Percentiles rank a stretch among this genome's conserved stretches.
Conservation (phyloP, 2,113 vertebrate genomes). For the Lepisosteus osseus region DNA sequence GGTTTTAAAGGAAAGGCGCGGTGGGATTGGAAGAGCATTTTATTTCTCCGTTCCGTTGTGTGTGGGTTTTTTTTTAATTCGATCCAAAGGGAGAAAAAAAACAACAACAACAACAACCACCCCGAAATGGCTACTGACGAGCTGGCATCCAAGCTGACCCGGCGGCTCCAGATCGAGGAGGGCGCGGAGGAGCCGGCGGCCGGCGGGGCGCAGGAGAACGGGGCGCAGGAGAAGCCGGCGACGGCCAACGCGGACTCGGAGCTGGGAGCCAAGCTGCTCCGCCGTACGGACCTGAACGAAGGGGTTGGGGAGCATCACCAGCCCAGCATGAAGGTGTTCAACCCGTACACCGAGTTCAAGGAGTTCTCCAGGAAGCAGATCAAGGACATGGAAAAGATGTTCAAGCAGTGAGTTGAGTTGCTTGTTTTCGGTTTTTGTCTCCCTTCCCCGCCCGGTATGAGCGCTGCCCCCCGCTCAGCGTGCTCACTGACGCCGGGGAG, state of each 20-base stretch:
- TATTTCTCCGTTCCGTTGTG: constrained; percentile 9
- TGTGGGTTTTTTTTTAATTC: neutral
- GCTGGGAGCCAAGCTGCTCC: constrained; percentile 73
- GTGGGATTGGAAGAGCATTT: neutral
- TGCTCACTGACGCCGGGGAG: no score
- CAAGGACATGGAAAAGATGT: constrained; percentile 92
- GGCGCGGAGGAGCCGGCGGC: constrained; percentile 48
- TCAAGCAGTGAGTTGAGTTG: constrained; percentile 79
- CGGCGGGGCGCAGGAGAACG: constrained; percentile 39
- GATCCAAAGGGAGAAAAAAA: no score
- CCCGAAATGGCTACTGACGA: constrained; percentile 79
- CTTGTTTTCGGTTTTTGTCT: no score
- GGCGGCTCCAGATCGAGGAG: constrained; percentile 75
- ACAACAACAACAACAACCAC: neutral
- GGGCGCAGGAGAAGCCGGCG: constrained; percentile 43
- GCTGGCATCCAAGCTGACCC: constrained; percentile 75
- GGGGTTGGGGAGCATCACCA: constrained; percentile 58
- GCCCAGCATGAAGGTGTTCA: constrained; percentile 82
- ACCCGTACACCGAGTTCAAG: constrained; percentile 89
- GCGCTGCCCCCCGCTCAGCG: no score
- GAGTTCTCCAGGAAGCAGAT: constrained; percentile 92
- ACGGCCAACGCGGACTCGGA: constrained; percentile 65
- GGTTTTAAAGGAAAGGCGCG: constrained; percentile 6
- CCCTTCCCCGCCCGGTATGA: no score
- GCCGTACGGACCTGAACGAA: constrained; percentile 75